Conservation (phyloP, 2,888 invertebrate species). For the Dolichomitus sp. region DNA sequence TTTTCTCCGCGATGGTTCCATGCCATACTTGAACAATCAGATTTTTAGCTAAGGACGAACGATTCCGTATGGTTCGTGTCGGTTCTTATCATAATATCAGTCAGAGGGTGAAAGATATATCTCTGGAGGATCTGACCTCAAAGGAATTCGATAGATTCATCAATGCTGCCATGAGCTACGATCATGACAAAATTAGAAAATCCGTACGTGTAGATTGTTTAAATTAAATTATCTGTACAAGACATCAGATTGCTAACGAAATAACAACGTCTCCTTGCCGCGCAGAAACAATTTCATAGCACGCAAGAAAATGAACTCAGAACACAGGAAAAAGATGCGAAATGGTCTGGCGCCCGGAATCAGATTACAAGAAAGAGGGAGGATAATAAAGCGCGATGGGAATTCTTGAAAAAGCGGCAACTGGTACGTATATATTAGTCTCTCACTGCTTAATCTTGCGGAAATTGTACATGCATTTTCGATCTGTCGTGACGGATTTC, state of each 20-base stretch:
- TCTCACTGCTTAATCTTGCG: not conserved
- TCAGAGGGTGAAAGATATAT: slow-evolving; percentile 87
- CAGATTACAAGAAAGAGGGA: slow-evolving; percentile 65
- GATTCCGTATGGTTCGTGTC: slow-evolving; percentile 90
- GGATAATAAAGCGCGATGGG: slow-evolving; percentile 63
- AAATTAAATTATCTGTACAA: not conserved
- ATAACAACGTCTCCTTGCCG: slow-evolving; percentile 4
- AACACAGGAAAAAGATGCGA: slow-evolving; percentile 33
- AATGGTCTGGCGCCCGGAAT: slow-evolving; percentile 49
- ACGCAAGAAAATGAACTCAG: slow-evolving; percentile 74
- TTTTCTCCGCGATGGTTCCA: not conserved
- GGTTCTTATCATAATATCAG: slow-evolving; percentile 90
- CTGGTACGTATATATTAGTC: slow-evolving; percentile 53
- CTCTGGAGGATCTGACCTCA: slow-evolving; percentile 88
- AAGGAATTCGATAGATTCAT: slow-evolving; percentile 81
- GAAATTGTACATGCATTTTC: not conserved
- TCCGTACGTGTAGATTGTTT: not conserved
- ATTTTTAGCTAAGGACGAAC: slow-evolving; percentile 80
- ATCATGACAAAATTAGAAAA: slow-evolving; percentile 71
- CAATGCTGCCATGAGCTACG: slow-evolving; percentile 67
- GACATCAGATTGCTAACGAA: not conserved
- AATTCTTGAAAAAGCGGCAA: slow-evolving; percentile 68
- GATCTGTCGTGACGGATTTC: not conserved
- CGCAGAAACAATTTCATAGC: slow-evolving; percentile 70
- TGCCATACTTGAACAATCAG: not conserved